These are phyloP conservation scores for Axis porcinus DNA, from an alignment of 2,113 vertebrate genomes.

Conservation along the genomic window DNA sequence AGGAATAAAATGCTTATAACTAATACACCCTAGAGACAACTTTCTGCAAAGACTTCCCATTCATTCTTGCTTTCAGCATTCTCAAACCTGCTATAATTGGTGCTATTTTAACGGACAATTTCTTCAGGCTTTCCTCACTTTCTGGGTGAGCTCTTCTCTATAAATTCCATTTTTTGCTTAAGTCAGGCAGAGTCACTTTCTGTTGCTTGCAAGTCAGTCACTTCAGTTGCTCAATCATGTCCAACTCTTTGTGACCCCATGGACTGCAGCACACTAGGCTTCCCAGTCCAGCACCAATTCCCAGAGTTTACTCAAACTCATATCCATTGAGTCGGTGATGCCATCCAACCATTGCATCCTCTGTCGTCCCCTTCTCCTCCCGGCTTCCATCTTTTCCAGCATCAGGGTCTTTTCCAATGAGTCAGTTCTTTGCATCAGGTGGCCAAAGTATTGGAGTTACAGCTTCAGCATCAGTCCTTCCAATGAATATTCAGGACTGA, in stretches of 20 bases:
- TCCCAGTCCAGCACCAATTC: neutral
- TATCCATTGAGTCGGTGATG: neutral
- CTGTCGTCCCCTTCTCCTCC: neutral
- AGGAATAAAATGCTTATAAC: neutral
- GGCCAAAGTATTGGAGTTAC: neutral
- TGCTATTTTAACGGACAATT: neutral
- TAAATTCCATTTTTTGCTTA: neutral
- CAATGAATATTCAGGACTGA: neutral
- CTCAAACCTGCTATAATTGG: neutral
- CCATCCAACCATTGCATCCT: neutral
- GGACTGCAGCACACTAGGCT: neutral
- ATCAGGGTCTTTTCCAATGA: neutral
- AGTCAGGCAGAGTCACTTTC: neutral
- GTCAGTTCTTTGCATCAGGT: fast-evolving
- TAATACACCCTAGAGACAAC: neutral
- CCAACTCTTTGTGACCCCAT: neutral
- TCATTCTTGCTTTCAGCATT: neutral
- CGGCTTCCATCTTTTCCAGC: neutral
- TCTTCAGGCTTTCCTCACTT: neutral
- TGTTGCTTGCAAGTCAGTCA: neutral
- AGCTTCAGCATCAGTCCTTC: neutral
- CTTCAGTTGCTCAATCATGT: neutral
- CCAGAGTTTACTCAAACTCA: neutral
- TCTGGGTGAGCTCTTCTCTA: neutral
- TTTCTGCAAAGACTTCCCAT: neutral